Evolutionary conservation across 2,888 invertebrate species (phyloP), one percentile per base, ranked within the genome.

Genomic region (Xanthorhoe spadicearia): DNA sequence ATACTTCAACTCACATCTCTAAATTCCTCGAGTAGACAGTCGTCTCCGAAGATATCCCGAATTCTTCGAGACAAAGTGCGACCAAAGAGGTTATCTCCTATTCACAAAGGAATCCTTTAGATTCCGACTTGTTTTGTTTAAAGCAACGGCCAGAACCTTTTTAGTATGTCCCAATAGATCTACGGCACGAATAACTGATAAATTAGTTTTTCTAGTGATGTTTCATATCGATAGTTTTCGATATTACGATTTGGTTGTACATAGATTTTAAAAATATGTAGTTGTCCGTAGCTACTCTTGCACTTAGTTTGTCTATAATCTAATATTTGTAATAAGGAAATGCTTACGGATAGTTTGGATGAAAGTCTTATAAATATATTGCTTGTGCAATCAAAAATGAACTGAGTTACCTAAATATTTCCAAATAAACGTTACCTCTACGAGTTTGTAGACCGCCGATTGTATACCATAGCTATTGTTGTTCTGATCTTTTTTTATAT

Each of bases 81-180:
- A 70, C 64, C 64, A 52, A 66, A 66, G 62, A 70, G 68, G 60
- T 61, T 68, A 63, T 70, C 63, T 53, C 50, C 61, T 59, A 69
- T 70, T 71, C 64, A 71, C 70, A 71, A 70, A 70, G 68, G 68
- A 68, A 64, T 65, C 60, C 28, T 53, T 73, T 70, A 61, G 51
- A 66, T 66, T 64, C 70, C 66, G 46, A 71, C 67, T 74, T 74
- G 72, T 74, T 77, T 74, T 77, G 75, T 74, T 74, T 75, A 72
- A 75, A 76, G 69, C 67, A 70, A 74, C 61, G 73, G 68, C 69
- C 72, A 63, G 66, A 67, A 64, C 69, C 72, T 70, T 71, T 77
- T 74, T 70, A 70, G 68, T 68, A 64, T 68, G 69, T 73, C 73
- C 73, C 75, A 54, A 72, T 74, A 75, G 70, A 73, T 75, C 74